These are phyloP conservation scores for Poeciliopsis retropinna DNA, from an alignment of 2,113 vertebrate species.

Conservation along the genomic window DNA sequence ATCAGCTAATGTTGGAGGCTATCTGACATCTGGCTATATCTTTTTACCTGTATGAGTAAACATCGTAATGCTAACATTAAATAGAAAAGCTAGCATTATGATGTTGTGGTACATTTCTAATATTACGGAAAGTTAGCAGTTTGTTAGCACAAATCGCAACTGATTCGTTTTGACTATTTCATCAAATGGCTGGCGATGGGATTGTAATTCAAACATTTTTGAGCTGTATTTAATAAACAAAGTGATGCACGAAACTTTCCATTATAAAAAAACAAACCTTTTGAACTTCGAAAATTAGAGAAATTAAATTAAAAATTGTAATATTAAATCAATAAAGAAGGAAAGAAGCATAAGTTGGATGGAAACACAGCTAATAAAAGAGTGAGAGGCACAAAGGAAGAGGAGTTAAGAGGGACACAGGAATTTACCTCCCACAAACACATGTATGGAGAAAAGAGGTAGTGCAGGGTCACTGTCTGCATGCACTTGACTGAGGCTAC, in stretches of 20 bases:
- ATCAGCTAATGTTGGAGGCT: neutral
- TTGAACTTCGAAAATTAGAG: neutral
- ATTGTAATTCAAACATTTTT: too few species aligned
- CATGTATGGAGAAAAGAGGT: slow-evolving; percentile 57
- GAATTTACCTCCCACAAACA: slow-evolving; percentile 16
- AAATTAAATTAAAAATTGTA: neutral
- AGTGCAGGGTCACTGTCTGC: slow-evolving; percentile 72
- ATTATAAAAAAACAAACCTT: neutral
- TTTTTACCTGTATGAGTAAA: too few species aligned
- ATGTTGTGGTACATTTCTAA: too few species aligned
- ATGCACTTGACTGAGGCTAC: slow-evolving; percentile 75
- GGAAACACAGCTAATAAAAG: slow-evolving; percentile 46
- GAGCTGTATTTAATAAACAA: too few species aligned
- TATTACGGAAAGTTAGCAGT: too few species aligned
- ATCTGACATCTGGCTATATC: too few species aligned
- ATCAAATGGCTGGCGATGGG: too few species aligned
- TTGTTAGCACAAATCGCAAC: too few species aligned
- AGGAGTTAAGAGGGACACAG: slow-evolving; percentile 18
- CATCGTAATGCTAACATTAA: too few species aligned
- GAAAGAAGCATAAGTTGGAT: slow-evolving; percentile 16
- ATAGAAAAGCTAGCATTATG: too few species aligned
- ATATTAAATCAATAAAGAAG: neutral
- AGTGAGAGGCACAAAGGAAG: slow-evolving; percentile 6
- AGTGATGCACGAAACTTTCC: neutral
- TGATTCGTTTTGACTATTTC: too few species aligned